Evolutionary conservation across 2,888 invertebrate species (phyloP).

Genomic region (Prenolepis imparis): DNA sequence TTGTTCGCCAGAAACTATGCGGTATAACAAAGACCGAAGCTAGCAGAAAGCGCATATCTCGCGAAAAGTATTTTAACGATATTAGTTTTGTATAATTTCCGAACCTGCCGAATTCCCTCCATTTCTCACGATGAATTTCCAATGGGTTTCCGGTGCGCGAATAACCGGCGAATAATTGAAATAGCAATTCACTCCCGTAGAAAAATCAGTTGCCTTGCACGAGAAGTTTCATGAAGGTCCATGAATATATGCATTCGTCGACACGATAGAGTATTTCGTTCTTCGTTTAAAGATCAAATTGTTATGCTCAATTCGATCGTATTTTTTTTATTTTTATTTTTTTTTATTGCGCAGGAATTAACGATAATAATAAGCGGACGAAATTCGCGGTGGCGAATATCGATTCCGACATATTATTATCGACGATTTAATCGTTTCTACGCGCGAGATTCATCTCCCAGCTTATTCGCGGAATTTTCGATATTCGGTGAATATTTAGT

Average conservation of each 20-base stretch:
- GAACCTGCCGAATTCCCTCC: slow-evolving; percentile 7
- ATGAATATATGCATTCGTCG: slow-evolving; percentile 45
- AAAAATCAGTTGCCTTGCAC: slow-evolving; percentile 24
- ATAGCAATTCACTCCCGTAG: slow-evolving; percentile 31
- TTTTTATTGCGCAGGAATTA: not conserved
- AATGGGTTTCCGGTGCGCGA: not conserved
- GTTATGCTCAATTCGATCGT: not conserved
- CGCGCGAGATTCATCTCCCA: slow-evolving; percentile 36
- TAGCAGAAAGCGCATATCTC: not conserved
- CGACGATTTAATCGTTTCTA: slow-evolving; percentile 57
- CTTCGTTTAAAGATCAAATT: slow-evolving; percentile 29
- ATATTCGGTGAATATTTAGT: slow-evolving; percentile 48
- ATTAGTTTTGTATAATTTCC: slow-evolving; percentile 47
- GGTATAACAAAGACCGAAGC: not conserved
- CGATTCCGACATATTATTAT: slow-evolving; percentile 38
- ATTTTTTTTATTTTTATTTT: not conserved
- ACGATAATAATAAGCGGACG: slow-evolving; percentile 11
- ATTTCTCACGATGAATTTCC: slow-evolving; percentile 32
- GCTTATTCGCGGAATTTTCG: slow-evolving; percentile 52
- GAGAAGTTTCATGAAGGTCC: slow-evolving; percentile 50
- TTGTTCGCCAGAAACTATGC: not conserved
- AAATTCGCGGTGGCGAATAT: slow-evolving; percentile 11
- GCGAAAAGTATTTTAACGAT: slow-evolving; percentile 18
- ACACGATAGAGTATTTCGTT: slow-evolving; percentile 24
- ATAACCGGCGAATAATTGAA: slow-evolving; percentile 51